Percentiles rank a stretch among this genome's conserved stretches.
These are phyloP conservation scores for Callyntrura guangdongensis DNA, from an alignment of 2,888 invertebrate genomes.

Conservation along the genomic window DNA sequence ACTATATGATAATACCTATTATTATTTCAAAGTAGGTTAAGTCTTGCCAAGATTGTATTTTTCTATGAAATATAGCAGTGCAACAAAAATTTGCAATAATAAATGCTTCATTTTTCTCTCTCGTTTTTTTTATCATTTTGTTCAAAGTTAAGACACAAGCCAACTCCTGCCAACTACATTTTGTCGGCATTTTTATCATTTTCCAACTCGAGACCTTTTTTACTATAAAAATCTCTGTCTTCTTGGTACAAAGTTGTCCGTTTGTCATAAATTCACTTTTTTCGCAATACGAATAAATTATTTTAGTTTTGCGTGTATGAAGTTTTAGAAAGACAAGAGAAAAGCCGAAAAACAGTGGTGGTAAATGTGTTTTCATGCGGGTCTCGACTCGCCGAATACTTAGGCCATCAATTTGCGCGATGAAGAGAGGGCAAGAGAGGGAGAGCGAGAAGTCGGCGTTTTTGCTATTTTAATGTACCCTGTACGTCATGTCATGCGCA, in stretches of 20 bases:
- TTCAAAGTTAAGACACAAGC: background rate
- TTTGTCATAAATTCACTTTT: conserved; percentile 51
- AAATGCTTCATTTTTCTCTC: background rate
- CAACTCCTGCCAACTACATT: conserved; percentile 42
- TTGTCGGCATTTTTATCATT: conserved; percentile 52
- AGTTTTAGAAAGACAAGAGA: conserved; percentile 5
- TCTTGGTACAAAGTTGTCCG: background rate
- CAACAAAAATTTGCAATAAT: conserved; percentile 24
- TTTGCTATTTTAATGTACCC: conserved; percentile 45
- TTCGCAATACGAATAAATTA: conserved; percentile 51
- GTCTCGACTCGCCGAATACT: conserved; percentile 35
- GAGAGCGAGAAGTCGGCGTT: conserved; percentile 25
- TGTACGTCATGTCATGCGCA: conserved; percentile 56
- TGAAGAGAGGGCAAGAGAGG: too few species aligned
- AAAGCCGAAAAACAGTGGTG: conserved; percentile 31
- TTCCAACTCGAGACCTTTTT: conserved; percentile 17
- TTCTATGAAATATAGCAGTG: conserved; percentile 28
- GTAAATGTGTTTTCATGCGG: conserved; percentile 39
- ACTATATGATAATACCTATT: conserved; percentile 20
- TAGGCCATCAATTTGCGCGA: conserved; percentile 15
- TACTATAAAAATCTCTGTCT: conserved; percentile 30
- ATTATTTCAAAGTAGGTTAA: conserved; percentile 51
- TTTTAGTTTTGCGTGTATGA: conserved; percentile 24
- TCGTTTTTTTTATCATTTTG: too few species aligned
- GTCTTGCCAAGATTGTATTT: conserved; percentile 32